These are phyloP conservation scores for Sericinus montela DNA, from an alignment of 2,888 invertebrate species.

Conservation along the genomic window DNA sequence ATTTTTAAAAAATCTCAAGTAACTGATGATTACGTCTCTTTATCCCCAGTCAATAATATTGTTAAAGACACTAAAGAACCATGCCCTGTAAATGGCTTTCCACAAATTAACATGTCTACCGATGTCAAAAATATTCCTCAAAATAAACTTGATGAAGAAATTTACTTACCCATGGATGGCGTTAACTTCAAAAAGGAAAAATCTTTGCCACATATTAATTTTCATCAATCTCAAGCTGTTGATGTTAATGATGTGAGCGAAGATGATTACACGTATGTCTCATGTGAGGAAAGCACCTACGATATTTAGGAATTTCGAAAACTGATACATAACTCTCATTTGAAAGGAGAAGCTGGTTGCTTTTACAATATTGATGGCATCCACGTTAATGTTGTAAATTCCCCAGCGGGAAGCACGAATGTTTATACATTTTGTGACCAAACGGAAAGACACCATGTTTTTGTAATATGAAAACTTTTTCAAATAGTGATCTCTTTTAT, in stretches of 20 bases:
- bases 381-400: slow-evolving; percentile 39
- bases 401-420: slow-evolving; percentile 30
- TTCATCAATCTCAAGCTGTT: too few relatives aligned
- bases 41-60: too few relatives aligned
- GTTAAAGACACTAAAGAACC: too few relatives aligned
- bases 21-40: neutral
- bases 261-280: neutral
- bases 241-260: too few relatives aligned
- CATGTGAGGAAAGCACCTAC: neutral
- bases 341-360: slow-evolving; percentile 47
- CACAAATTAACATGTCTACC: slow-evolving; percentile 35
- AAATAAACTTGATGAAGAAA: slow-evolving; percentile 1
- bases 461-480: slow-evolving; percentile 17
- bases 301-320: neutral
- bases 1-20: neutral
- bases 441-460: slow-evolving; percentile 43
- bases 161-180: slow-evolving; percentile 18
- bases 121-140: slow-evolving; percentile 34
- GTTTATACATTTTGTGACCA: slow-evolving; percentile 45
- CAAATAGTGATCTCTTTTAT: slow-evolving; percentile 25
- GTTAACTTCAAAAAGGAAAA: neutral
- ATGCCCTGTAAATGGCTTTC: too few relatives aligned
- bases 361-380: slow-evolving; percentile 39
- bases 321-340: slow-evolving; percentile 31
- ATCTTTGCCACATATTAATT: too few relatives aligned